Base-by-base conservation (phyloP, 1,140 invertebrate species). In the Tenebrio molitor region DNA sequence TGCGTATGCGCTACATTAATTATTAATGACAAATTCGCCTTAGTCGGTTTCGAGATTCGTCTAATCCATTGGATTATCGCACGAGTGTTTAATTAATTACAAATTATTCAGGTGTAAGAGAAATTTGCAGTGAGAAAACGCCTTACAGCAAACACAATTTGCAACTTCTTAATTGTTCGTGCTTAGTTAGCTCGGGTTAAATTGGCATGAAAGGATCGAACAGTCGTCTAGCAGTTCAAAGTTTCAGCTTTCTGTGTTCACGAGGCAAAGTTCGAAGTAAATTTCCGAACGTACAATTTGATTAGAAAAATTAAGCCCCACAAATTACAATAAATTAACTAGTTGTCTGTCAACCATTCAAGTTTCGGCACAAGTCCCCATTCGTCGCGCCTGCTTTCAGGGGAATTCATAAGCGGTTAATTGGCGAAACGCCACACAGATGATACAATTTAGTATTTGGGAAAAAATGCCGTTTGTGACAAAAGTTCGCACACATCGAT, bases 21-120 rank as follows among this genome's bases (percentile, higher is more conserved):
- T 25, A 58, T 58, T 58, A 58, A 58, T 58, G 50, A 25, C 21
- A 58, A 58, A 58, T 29, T 58, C 50, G 23, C 50, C 29, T 39
- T 39, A 12, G 36, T 12, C 12, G 50, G 15, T 29, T 25, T 58
- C 23, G 21, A 15, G 23, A 58, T 53, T 53, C 46, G 21, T n/a
- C n/a, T 53, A 19, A 29, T 39, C 7, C 2, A 39, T n/a, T 7
- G 36, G 36, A 39, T 19, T 19, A 53, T 7, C 19, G 46, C 46
- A 21, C 4, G 8, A 15, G 21, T 50, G 44, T 50, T 44, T 23
- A 50, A 1, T 50, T 50, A 50, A 50, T 50, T 50, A 50, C 15
- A 41, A 50, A 50, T 50, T 50, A 50, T 50, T 50, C 17, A 10
- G 16, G 7, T 29, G 25, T 29, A 8, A 29, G 3, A 29, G 25